Evolutionary conservation across 1,140 invertebrate genomes (phyloP), one percentile per base, ranked within the genome.

Genomic region (Tribolium castaneum): DNA sequence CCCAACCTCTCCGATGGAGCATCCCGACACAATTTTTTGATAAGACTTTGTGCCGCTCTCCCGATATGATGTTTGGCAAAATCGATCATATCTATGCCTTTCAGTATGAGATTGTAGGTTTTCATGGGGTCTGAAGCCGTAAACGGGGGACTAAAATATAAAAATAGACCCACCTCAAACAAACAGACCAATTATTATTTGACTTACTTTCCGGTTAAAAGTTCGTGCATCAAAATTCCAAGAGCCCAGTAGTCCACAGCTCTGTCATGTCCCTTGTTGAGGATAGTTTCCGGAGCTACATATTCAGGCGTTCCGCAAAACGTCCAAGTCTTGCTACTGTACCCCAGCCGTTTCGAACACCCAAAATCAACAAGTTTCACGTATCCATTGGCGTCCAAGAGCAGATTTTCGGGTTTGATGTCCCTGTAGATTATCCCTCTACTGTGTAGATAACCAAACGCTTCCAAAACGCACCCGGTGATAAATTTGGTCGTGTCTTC

Each of bases 1-100:
- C 98, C 98, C 3, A 99, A 89, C 54, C 98, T 88, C 87, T 99
- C 98, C 0, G 95, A 94, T 0, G 98, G 97, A 77, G 94, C 92
- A 80, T 98, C 93, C 80, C 95, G 91, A 84, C 97, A 97, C 0
- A 99, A 88, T 84, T 95, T 95, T 80, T 95, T 96, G 3, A 99
- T 97, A 3, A 99, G 88, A 82, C 93, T 90, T 84, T 93, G 93
- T 0, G 96, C 96, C 52, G 94, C 92, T 86, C 93, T 93, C 54
- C 92, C 92, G 14, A 98, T 93, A 76, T 93, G 93, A 78, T 87
- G 86, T 49, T 89, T 87, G 1, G 91, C 90, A 84, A 93, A 91
- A 81, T 91, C 90, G n/a, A 89, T 88, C 71, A 90, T 90, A 78
- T 95, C 92, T 25, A 95, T 93, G 1, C 95, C 95, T 85, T 93